These are phyloP conservation scores for Alces alces DNA, from an alignment of 2,113 vertebrate genomes.

Conservation along the genomic window DNA sequence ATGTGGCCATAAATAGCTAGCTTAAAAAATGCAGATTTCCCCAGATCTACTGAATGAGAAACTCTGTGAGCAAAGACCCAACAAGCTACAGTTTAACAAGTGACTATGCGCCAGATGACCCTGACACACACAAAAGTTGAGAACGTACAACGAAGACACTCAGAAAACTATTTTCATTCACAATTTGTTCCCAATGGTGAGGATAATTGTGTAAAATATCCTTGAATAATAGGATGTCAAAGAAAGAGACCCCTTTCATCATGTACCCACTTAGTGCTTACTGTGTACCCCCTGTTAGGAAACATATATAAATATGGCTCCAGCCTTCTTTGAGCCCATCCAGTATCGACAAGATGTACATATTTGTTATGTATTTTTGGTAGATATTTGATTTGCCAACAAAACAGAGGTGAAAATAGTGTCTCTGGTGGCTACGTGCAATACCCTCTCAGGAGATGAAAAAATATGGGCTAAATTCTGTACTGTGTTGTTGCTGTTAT, in stretches of 20 bases:
- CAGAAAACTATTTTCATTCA: conserved; percentile 27
- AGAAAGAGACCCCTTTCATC: neutral
- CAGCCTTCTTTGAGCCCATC: neutral
- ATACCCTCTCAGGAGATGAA: neutral
- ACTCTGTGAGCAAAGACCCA: neutral
- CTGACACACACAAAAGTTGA: neutral
- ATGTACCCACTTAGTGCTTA: neutral
- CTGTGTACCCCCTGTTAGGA: neutral
- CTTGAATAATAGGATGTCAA: neutral
- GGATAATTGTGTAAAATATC: neutral
- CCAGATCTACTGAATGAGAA: neutral
- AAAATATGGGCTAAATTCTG: neutral
- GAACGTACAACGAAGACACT: neutral
- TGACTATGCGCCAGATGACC: neutral
- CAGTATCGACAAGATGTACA: neutral
- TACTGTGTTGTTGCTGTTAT: neutral
- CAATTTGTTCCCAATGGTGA: neutral
- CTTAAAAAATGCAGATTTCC: neutral
- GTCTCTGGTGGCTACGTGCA: neutral
- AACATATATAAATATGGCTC: neutral
- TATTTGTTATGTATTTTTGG: neutral
- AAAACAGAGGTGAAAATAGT: neutral
- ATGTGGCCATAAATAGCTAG: neutral
- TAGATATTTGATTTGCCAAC: neutral
- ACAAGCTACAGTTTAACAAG: neutral